These are phyloP conservation scores for Nyctibius bracteatus DNA, from an alignment of 2,113 vertebrate species.

Conservation along the genomic window DNA sequence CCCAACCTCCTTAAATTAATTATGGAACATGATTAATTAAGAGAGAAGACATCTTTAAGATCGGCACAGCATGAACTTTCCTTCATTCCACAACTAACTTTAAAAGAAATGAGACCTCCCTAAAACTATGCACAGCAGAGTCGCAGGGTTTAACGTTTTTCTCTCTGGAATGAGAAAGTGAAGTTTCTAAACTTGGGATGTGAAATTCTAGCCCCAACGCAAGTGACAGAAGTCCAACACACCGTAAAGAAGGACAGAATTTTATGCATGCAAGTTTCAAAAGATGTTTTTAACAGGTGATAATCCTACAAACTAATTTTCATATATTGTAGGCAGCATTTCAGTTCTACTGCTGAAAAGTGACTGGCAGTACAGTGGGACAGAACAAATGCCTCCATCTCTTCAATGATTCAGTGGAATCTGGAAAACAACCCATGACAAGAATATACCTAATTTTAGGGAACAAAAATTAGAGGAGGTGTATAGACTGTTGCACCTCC, in stretches of 20 bases:
- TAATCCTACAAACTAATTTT: not conserved
- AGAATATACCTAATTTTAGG: not conserved
- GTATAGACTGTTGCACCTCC: not conserved
- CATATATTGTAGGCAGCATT: not conserved
- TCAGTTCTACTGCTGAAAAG: not conserved
- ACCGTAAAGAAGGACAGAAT: not conserved
- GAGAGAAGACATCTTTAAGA: not conserved
- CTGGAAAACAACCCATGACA: not conserved
- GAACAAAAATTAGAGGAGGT: not conserved
- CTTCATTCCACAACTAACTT: not conserved
- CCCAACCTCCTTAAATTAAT: not conserved
- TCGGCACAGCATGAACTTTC: not conserved
- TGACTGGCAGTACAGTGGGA: not conserved
- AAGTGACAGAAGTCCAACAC: too few species aligned
- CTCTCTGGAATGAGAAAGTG: not conserved
- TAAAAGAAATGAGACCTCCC: not conserved
- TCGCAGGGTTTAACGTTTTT: not conserved
- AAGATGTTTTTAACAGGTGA: not conserved
- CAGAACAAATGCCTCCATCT: not conserved
- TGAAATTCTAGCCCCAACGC: not conserved
- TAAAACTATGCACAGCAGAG: not conserved
- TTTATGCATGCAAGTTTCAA: not conserved
- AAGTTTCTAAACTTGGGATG: not conserved
- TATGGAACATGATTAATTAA: not conserved
- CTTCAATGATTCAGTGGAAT: not conserved